Evolutionary conservation across 2,888 invertebrate genomes (phyloP).

Genomic region (Cenopis cana): DNA sequence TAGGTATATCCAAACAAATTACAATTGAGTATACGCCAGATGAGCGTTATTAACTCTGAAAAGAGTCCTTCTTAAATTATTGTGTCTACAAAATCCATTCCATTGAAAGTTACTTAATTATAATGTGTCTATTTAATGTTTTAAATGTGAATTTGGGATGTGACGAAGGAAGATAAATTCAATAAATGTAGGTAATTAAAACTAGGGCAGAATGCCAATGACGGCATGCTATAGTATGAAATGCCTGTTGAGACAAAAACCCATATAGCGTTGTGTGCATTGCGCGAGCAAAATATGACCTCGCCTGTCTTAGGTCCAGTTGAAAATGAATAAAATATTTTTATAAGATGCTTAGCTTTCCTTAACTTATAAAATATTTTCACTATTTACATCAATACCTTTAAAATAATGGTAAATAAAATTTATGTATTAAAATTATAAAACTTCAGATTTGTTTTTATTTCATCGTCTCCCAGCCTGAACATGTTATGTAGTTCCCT

Average conservation of each 20-base stretch:
- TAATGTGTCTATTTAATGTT: constrained; percentile 37
- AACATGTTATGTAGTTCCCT: too few relatives aligned
- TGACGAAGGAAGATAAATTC: constrained; percentile 6
- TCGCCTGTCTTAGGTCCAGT: constrained; percentile 73
- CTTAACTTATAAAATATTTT: constrained; percentile 77
- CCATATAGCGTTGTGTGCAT: constrained; percentile 12
- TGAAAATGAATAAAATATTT: constrained; percentile 75
- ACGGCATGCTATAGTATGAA: constrained; percentile 23
- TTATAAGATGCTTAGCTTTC: constrained; percentile 85
- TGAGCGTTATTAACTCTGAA: constrained; percentile 12
- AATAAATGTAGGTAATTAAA: constrained; percentile 9
- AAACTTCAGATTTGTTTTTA: constrained; percentile 47
- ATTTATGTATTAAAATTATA: constrained; percentile 73
- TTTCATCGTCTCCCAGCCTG: constrained; percentile 9
- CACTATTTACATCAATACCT: constrained; percentile 79
- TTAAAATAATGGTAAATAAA: constrained; percentile 76
- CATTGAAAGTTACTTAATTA: constrained; percentile 35
- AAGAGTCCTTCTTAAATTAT: constrained; percentile 14
- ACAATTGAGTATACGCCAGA: background rate
- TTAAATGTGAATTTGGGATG: constrained; percentile 19
- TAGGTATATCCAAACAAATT: background rate
- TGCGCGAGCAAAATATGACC: constrained; percentile 59
- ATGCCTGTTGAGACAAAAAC: constrained; percentile 37
- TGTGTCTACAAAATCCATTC: constrained; percentile 38
- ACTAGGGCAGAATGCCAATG: background rate